phyloP scores from a whole-genome alignment of 92 coral and sea anemone species.

The Actinostola sp. region DNA sequence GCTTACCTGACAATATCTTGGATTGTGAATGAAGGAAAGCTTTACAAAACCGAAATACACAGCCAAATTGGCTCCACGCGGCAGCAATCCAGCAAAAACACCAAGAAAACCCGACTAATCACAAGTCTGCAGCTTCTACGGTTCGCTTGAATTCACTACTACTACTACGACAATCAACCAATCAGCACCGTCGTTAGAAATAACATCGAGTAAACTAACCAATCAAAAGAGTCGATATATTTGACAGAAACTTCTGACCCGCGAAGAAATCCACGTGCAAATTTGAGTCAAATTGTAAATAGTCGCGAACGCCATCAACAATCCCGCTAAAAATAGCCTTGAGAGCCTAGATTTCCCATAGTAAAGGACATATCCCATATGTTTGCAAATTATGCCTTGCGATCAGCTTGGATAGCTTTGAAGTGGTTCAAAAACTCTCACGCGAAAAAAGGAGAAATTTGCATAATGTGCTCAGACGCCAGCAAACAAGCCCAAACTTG shows the following conservation, averaged over 20 bases:
- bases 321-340: not conserved
- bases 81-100: not conserved
- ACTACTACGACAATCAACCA: not conserved
- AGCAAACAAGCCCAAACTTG: slow-evolving; percentile 22
- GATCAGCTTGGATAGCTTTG: not conserved
- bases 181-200: slow-evolving; percentile 23
- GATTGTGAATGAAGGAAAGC: too few species aligned
- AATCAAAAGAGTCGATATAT: slow-evolving; percentile 10
- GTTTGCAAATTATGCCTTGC: not conserved
- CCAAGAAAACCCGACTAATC: not conserved
- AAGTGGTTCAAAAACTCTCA: not conserved
- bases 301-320: not conserved
- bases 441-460: not conserved
- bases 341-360: not conserved
- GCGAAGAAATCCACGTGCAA: slow-evolving; percentile 38
- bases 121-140: not conserved
- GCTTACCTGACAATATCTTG: too few species aligned
- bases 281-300: slow-evolving; percentile 7
- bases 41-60: too few species aligned
- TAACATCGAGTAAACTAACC: not conserved
- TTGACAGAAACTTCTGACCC: slow-evolving; percentile 12
- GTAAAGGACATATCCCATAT: not conserved
- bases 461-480: slow-evolving; percentile 5
- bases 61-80: too few species aligned
- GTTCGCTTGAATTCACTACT: not conserved